Conservation (phyloP, 1,140 invertebrate species). For the Diachasmimorpha longicaudata region DNA sequence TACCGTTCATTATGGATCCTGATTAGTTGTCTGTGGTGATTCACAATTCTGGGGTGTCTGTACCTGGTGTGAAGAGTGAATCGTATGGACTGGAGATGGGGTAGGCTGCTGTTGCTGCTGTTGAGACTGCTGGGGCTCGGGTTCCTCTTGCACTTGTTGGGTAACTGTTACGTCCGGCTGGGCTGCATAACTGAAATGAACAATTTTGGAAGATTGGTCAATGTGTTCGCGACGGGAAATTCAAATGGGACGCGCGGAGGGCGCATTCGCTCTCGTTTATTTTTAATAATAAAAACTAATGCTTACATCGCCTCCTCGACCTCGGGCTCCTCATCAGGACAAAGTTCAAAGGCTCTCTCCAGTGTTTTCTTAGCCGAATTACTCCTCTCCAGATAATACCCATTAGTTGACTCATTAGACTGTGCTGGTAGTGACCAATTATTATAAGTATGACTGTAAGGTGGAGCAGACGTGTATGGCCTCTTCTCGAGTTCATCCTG, state of each 20-base stretch:
- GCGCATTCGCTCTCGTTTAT: no score
- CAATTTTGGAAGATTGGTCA: no score
- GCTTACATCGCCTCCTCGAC: constrained; percentile 40
- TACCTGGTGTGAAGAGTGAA: constrained; percentile 33
- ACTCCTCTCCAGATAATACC: constrained; percentile 93
- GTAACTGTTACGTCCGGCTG: constrained; percentile 35
- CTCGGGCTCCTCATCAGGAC: constrained; percentile 75
- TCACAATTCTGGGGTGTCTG: constrained; percentile 49
- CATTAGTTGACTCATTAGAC: constrained; percentile 94
- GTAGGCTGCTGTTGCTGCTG: constrained; percentile 35
- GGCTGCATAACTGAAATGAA: constrained; percentile 39
- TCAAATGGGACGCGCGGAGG: no score
- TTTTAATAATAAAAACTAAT: no score
- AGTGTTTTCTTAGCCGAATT: constrained; percentile 91
- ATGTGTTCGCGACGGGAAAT: no score
- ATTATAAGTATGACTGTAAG: constrained; percentile 79
- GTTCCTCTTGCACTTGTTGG: constrained; percentile 29
- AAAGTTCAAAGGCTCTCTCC: constrained; percentile 81
- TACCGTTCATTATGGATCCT: constrained; percentile 59
- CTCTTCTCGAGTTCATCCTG: constrained; percentile 91
- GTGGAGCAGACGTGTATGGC: constrained; percentile 65
- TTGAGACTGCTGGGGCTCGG: constrained; percentile 32
- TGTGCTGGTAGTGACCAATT: constrained; percentile 93
- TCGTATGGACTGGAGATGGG: constrained; percentile 22
- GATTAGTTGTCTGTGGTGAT: constrained; percentile 50